Percentiles rank a stretch among this genome's conserved stretches.
Evolutionary conservation across 2,888 invertebrate species (phyloP).

Genomic region (Helobdella robusta): DNA sequence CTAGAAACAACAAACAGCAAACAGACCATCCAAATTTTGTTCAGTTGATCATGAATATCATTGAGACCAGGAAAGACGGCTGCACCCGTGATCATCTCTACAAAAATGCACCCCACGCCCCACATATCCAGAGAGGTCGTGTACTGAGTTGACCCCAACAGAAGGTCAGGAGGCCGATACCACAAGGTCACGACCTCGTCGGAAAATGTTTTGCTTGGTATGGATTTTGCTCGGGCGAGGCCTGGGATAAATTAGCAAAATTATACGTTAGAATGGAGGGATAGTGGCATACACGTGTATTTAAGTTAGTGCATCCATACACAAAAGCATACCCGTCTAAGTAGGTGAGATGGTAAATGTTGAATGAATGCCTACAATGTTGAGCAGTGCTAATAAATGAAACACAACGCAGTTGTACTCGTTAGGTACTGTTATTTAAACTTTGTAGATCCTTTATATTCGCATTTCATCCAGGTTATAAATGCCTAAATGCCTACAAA

Average conservation of each 20-base stretch:
- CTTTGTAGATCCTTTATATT: no score
- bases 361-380: no score
- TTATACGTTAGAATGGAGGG: no score
- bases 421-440: no score
- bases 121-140: constrained; percentile 28
- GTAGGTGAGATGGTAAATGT: no score
- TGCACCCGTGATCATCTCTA: constrained; percentile 20
- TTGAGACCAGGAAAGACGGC: constrained; percentile 24
- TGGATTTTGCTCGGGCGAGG: constrained; percentile 91
- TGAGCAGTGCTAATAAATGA: no score
- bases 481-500: no score
- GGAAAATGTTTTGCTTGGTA: constrained; percentile 94
- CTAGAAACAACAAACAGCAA: background rate
- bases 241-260: constrained; percentile 53
- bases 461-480: no score
- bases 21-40: constrained; percentile 23
- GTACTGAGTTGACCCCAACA: constrained; percentile 57
- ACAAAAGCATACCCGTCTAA: no score
- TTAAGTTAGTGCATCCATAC: no score
- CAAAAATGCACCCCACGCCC: constrained; percentile 26
- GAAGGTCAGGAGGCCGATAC: constrained; percentile 96
- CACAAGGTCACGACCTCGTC: constrained; percentile 90
- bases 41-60: constrained; percentile 17
- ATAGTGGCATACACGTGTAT: no score
- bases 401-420: no score